phyloP scores from a whole-genome alignment of 2,888 invertebrate genomes.

The Thumatha senex region DNA sequence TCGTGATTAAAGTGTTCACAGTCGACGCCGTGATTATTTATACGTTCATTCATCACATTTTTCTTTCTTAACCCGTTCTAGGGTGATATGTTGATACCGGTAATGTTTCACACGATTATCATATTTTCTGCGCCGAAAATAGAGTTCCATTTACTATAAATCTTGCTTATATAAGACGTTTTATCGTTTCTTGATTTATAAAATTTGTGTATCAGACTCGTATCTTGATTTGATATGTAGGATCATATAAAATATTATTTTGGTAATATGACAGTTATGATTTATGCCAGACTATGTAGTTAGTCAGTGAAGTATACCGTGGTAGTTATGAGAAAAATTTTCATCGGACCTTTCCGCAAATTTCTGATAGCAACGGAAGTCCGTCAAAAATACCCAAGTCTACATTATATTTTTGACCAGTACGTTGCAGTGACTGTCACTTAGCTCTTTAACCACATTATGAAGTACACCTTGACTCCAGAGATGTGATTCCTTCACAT shows the following conservation, averaged over 20 bases:
- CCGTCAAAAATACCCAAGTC: too few species aligned
- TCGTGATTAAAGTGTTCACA: conserved; percentile 56
- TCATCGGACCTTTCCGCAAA: too few species aligned
- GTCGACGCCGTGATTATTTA: conserved; percentile 55
- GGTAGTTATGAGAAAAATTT: neutral
- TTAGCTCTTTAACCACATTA: too few species aligned
- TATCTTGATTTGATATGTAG: conserved; percentile 32
- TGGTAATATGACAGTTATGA: conserved; percentile 11
- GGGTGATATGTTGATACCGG: conserved; percentile 38
- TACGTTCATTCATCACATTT: conserved; percentile 64
- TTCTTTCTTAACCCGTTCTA: conserved; percentile 42
- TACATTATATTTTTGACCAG: too few species aligned
- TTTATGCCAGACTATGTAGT: neutral
- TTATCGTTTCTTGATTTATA: conserved; percentile 26
- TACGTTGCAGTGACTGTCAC: too few species aligned
- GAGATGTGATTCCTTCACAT: too few species aligned
- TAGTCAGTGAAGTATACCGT: too few species aligned
- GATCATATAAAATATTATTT: conserved; percentile 28
- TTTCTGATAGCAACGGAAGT: too few species aligned
- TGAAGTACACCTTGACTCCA: too few species aligned
- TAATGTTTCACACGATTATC: conserved; percentile 31
- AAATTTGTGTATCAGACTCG: conserved; percentile 37
- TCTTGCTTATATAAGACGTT: conserved; percentile 22
- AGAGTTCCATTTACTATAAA: conserved; percentile 33
- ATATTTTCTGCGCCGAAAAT: conserved; percentile 23